Evolutionary conservation across 2,888 invertebrate species (phyloP).

Genomic region (Frankliniella intonsa): DNA sequence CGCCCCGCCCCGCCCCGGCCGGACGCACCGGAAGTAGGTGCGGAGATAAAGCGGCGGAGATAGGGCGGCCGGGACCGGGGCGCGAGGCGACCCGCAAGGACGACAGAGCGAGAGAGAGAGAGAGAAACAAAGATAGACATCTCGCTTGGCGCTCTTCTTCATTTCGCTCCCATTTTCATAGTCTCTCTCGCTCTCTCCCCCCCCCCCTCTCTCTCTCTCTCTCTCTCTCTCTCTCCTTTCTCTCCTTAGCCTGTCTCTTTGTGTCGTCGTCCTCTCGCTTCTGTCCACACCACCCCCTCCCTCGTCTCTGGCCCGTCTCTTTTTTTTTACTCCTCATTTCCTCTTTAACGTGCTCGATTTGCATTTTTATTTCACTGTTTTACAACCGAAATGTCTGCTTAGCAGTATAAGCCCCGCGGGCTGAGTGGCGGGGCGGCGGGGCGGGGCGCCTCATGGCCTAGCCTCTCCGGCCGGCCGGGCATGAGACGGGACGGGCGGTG

Average conservation of each 20-base stretch:
- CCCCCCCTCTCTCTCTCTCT: no score
- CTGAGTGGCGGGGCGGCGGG: neutral
- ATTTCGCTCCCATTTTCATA: neutral
- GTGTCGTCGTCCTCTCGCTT: no score
- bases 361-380: slow-evolving; percentile 16
- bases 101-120: no score
- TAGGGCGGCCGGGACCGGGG: no score
- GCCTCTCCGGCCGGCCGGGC: neutral
- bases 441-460: neutral
- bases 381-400: slow-evolving; percentile 16
- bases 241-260: no score
- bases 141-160: neutral
- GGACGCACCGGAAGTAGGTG: no score
- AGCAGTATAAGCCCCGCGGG: neutral
- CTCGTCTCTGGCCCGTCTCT: neutral
- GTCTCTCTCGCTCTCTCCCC: neutral
- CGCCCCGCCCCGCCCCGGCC: no score
- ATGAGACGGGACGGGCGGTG: neutral
- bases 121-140: no score
- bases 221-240: no score
- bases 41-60: no score
- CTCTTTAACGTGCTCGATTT: slow-evolving; percentile 18
- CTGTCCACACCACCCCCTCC: no score
- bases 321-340: slow-evolving; percentile 20
- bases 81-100: no score